Base-by-base conservation (phyloP, 2,113 vertebrate species). In the Pachypanchax playfairii region DNA sequence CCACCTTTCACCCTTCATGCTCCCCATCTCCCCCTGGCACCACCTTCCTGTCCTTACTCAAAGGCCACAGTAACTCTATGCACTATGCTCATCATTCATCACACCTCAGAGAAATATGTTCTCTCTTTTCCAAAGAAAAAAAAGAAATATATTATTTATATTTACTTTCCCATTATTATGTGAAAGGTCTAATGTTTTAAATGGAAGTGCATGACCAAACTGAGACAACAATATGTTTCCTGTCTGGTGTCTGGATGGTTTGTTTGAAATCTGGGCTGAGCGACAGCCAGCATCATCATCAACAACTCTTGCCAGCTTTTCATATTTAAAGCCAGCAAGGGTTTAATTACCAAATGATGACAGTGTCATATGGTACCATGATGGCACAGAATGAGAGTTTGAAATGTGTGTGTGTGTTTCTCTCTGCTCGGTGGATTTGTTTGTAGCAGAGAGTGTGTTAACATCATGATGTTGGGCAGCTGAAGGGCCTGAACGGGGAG, bases 321-420 rank as follows among this genome's bases (percentile, higher is more conserved):
- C 92, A 93, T 95, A 95, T 95, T 94, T 95, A 95, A 95, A 95
- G 91, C 93, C 93, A 94, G 93, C 94, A 92, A 94, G 94, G 93
- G 94, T 95, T 95, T 95, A 95, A 96, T 95, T 95, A 95, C 93
- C 92, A 95, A 95, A 96, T 94, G 93, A 96, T 96, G 95, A 95
- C 93, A 94, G 94, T 94, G 94, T 96, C 95, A 95, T 94, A 94
- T 95, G 94, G 94, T 92, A 93, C 92, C 91, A 92, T 92, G 93
- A 94, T 94, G 93, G 93, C 91, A 91, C 82, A 91, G 93, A 92
- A 84, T 47, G 82, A 83, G 75, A 53, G 70, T 84, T 77, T 83
- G 73, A 76, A 63, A 33, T 62, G 60, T 48, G 54, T 70, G 69
- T 42, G 65, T 69, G n/a, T 62, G 3, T 49, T 1, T 28, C 6